Evolutionary conservation across 2,113 vertebrate species (phyloP).

Genomic region (Erythrocebus patas): DNA sequence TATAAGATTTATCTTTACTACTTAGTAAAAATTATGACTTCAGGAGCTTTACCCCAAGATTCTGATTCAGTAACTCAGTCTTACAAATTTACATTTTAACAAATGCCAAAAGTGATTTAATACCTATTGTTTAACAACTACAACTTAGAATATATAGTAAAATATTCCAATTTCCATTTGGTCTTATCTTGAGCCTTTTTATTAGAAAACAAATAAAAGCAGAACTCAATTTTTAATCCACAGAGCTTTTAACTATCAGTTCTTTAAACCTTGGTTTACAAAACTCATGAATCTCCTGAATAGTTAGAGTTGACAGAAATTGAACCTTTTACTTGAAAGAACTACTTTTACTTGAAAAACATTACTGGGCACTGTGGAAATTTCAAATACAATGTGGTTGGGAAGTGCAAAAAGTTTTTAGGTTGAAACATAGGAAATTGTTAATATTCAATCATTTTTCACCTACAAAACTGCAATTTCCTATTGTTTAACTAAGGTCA

Average conservation of each 20-base stretch:
- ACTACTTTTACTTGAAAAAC: background rate
- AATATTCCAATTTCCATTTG: constrained; percentile 31
- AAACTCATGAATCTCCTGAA: constrained; percentile 4
- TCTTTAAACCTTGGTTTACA: background rate
- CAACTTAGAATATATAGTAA: background rate
- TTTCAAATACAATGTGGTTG: background rate
- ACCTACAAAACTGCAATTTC: background rate
- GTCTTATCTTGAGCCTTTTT: background rate
- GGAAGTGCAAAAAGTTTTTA: background rate
- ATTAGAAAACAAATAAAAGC: constrained; percentile 23
- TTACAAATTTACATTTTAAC: background rate
- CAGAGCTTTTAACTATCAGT: background rate
- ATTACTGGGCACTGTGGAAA: background rate
- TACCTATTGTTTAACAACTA: background rate
- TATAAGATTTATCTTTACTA: background rate
- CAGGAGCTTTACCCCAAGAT: background rate
- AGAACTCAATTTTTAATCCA: background rate
- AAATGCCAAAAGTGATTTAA: background rate
- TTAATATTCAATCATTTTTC: constrained; percentile 34
- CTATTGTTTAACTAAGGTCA: background rate
- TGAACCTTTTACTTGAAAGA: background rate
- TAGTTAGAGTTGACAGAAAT: background rate
- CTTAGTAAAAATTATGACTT: background rate
- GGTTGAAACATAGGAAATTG: constrained; percentile 13
- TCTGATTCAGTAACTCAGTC: background rate